phyloP scores from a whole-genome alignment of 2,888 invertebrate species.

The Stenurella melanura region DNA sequence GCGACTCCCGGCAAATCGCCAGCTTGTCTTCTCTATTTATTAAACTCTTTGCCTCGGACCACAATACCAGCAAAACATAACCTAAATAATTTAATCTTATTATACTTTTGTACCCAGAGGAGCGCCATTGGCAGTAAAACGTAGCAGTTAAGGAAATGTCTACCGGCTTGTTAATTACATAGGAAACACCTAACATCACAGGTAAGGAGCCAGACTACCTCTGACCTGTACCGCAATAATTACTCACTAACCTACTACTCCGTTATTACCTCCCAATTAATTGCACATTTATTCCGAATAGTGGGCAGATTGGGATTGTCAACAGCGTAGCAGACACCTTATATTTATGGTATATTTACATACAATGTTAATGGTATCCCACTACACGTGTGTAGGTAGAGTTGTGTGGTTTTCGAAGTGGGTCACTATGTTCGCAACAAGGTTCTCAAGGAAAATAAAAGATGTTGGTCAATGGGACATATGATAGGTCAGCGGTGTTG shows the following conservation, averaged over 20 bases:
- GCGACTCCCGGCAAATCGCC: no score
- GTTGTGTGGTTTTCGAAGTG: conserved; percentile 31
- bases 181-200: not conserved
- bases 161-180: conserved; percentile 3
- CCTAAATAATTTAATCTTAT: not conserved
- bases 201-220: not conserved
- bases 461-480: conserved; percentile 47
- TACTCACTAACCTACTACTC: not conserved
- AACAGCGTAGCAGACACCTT: conserved; percentile 27
- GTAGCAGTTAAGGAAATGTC: not conserved
- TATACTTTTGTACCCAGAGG: not conserved
- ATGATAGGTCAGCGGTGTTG: conserved; percentile 21
- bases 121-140: not conserved
- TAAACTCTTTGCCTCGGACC: no score
- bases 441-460: conserved; percentile 21
- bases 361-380: conserved; percentile 18
- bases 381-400: conserved; percentile 25
- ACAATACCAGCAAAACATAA: no score
- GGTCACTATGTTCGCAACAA: conserved; percentile 38
- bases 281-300: not conserved
- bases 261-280: not conserved
- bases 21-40: no score
- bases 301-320: conserved; percentile 32
- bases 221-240: not conserved
- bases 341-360: conserved; percentile 2